Evolutionary conservation across 2,113 vertebrate species (phyloP).

Genomic region (Plectropomus leopardus): DNA sequence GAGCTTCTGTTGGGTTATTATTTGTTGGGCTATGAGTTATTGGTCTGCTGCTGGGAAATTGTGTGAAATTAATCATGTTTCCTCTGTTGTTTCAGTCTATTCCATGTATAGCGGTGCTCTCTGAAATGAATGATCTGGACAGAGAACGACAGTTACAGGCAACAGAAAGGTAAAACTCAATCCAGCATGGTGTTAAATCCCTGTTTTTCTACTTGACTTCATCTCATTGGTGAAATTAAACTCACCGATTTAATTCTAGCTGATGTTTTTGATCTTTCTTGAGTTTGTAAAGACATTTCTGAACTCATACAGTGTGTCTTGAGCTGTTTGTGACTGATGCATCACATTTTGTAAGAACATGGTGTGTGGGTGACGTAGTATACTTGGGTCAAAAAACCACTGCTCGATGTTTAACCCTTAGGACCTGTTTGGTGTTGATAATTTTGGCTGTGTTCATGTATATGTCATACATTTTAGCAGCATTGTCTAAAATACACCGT

Average conservation of each 20-base stretch:
- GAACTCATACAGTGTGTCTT: not conserved
- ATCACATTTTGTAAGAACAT: not conserved
- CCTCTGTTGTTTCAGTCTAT: constrained; percentile 70
- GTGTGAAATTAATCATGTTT: constrained; percentile 12
- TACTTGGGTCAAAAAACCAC: too few species aligned
- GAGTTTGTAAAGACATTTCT: not conserved
- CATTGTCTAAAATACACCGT: too few species aligned
- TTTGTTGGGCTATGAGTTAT: constrained; percentile 20
- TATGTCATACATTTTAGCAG: too few species aligned
- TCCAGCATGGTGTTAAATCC: not conserved
- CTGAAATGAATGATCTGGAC: constrained; percentile 79
- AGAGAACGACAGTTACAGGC: constrained; percentile 67
- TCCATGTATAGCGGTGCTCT: constrained; percentile 79
- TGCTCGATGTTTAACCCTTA: too few species aligned
- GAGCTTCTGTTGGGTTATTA: constrained; percentile 40
- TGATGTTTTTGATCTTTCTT: not conserved
- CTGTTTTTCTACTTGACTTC: not conserved
- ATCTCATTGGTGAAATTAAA: not conserved
- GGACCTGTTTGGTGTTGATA: too few species aligned
- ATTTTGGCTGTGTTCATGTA: too few species aligned
- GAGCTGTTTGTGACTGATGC: not conserved
- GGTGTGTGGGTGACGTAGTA: not conserved
- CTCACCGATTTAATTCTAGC: not conserved
- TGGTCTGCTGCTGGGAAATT: constrained; percentile 17
- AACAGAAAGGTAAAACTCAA: constrained; percentile 61